Evolutionary conservation across 2,113 vertebrate genomes (phyloP), one percentile per base, ranked within the genome.

Genomic region (Tychaedon coryphoeus): DNA sequence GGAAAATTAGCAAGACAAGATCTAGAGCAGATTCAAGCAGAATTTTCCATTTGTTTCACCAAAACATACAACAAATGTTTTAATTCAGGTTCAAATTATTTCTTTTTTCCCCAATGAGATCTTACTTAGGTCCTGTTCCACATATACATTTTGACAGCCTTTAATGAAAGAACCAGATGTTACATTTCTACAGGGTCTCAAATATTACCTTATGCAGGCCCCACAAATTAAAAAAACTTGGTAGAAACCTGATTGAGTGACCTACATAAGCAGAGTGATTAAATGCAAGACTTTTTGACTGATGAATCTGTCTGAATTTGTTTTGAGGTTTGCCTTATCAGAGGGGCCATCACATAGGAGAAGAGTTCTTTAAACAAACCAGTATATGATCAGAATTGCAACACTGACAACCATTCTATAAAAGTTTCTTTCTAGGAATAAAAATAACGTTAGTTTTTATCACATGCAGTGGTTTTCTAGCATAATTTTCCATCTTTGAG

Each of bases 81-180:
- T 33, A 16, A 20, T 34, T 90, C 22, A 53, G 58, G 57, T 90
- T 82, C 33, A 69, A 54, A 82, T 17, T 3, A 34, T 36, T 17
- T 24, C n/a, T 80, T 82, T 80, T 19, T 31, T 22, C 31, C 40
- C 47, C 34, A 67, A 1, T 17, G 29, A 2, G 2, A 54, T 61
- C 36, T 57, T 62, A 60, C 26, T 84, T 57, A 56, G 50, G 50
- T 58, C 29, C 24, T 11, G 3, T 50, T 72, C n/a, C 31, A 85
- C 77, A 58, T 62, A 66, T 3, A 73, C n/a, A 36, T 79, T 91
- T 78, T 92, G 86, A 90, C 34, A 92, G 62, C 23, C 34, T 86
- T 86, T 90, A 94, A 93, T 76, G 84, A 75, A 72, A 90, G 38
- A 88, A 76, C 20, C 87, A 79, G 79, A 95, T 91, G 81, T 57